Evolutionary conservation across 2,888 invertebrate genomes (phyloP).

Genomic region (Drosophila koepferae): DNA sequence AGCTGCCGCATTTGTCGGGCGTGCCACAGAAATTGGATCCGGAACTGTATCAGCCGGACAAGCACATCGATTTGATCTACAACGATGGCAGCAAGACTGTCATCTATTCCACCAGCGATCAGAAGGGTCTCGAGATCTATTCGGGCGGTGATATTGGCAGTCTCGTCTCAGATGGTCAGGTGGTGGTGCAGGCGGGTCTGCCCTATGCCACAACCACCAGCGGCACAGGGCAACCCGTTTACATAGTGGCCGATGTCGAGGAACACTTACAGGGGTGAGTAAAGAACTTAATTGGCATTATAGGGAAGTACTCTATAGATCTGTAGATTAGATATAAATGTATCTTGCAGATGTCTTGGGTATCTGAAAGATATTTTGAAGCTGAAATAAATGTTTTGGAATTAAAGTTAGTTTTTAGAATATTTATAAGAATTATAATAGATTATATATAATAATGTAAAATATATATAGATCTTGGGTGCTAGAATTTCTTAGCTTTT

Average conservation of each 20-base stretch:
- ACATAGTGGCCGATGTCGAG: constrained; percentile 84
- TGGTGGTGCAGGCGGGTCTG: constrained; percentile 85
- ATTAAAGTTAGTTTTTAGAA: not conserved
- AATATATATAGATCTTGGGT: not conserved
- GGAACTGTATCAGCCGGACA: constrained; percentile 85
- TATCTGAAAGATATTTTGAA: not conserved
- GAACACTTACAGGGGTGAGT: constrained; percentile 85
- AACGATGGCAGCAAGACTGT: constrained; percentile 94
- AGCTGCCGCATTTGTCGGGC: constrained; percentile 81
- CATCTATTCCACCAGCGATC: constrained; percentile 92
- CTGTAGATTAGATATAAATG: not conserved
- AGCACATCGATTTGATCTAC: constrained; percentile 92
- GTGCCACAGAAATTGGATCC: constrained; percentile 84
- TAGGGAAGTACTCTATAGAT: not conserved
- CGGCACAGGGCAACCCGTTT: constrained; percentile 84
- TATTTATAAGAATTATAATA: not conserved
- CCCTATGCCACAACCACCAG: constrained; percentile 83
- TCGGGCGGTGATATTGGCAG: constrained; percentile 84
- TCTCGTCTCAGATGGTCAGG: constrained; percentile 84
- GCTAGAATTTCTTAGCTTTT: not conserved
- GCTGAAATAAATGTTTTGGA: not conserved
- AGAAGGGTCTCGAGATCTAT: constrained; percentile 91
- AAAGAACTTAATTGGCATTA: not conserved
- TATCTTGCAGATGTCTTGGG: not conserved
- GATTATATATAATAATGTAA: not conserved